Evolutionary conservation across 1,140 invertebrate species (phyloP), one percentile per base, ranked within the genome.

Genomic region (Caenorhabditis brenneri): DNA sequence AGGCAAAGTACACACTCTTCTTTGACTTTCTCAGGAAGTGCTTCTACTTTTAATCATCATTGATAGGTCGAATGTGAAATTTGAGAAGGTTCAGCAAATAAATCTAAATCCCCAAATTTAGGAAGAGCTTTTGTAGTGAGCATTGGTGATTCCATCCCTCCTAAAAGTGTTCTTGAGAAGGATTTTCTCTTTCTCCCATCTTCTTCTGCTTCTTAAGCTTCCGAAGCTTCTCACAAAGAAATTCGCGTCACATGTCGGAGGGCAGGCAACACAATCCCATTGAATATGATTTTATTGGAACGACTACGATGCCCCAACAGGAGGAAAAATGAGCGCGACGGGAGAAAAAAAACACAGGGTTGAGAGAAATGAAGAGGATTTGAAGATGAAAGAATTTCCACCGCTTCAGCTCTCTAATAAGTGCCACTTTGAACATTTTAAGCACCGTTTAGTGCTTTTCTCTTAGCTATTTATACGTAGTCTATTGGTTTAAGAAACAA

Each of bases 201-300:
- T n/a, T n/a, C 22, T n/a, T 10, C 53, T 27, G 22, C 10, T n/a
- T 36, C 58, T 33, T 27, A 19, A 36, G 58, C 58, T 65, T 22
- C 58, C 16, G 58, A 27, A 65, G 29, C 31, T 36, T 65, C 58
- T 65, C 58, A 42, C 65, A 74, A 42, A 39, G 36, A 46, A 39
- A 42, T 74, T 74, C 29, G 65, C 65, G 65, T 74, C 65, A 74
- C 65, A 74, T 74, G 65, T 74, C 65, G n/a, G 9, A 55, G 65
- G 33, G 36, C 65, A 46, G 65, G 65, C 65, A 74, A 74, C 33
- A 74, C 33, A 74, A 39, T 36, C 65, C 65, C 65, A 74, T 74
- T 74, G 65, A 74, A 74, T 74, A 74, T 74, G 65, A 74, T 74
- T 74, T 74, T 74, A 74, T 74, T 74, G 65, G 33, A 74, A 74